phyloP scores from a whole-genome alignment of 2,113 vertebrate genomes.

The Tonatia bakeri region DNA sequence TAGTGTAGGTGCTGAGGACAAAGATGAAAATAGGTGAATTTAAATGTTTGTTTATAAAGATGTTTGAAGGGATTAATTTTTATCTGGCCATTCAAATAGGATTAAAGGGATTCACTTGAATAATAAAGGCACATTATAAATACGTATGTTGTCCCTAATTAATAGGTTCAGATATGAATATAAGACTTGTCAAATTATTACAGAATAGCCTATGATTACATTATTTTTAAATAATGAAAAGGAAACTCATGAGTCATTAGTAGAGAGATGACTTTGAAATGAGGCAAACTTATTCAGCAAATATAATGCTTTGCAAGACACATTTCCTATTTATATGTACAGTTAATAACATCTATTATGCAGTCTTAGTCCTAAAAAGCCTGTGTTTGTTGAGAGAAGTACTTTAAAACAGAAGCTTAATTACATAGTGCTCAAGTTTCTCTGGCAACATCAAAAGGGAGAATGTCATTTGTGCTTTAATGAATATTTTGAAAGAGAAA shows the following conservation, averaged over 20 bases:
- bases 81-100: conserved; percentile 78
- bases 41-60: conserved; percentile 80
- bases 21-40: conserved; percentile 76
- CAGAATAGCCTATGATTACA: conserved; percentile 76
- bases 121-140: conserved; percentile 80
- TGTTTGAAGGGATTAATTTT: conserved; percentile 80
- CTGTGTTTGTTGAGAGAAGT: conserved; percentile 75
- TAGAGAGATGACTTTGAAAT: conserved; percentile 76
- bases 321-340: conserved; percentile 79
- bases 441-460: conserved; percentile 72
- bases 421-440: conserved; percentile 72
- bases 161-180: conserved; percentile 81
- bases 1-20: conserved; percentile 71
- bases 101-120: conserved; percentile 83
- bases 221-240: conserved; percentile 80
- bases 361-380: conserved; percentile 75
- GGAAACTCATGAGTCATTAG: conserved; percentile 80
- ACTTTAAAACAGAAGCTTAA: conserved; percentile 80
- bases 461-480: conserved; percentile 75
- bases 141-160: conserved; percentile 79
- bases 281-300: conserved; percentile 77
- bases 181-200: conserved; percentile 81
- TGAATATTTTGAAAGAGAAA: conserved; percentile 79
- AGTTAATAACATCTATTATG: conserved; percentile 79
- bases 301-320: conserved; percentile 73